These are phyloP conservation scores for Aplysia californica DNA, from an alignment of 1,140 invertebrate species.

Conservation along the genomic window DNA sequence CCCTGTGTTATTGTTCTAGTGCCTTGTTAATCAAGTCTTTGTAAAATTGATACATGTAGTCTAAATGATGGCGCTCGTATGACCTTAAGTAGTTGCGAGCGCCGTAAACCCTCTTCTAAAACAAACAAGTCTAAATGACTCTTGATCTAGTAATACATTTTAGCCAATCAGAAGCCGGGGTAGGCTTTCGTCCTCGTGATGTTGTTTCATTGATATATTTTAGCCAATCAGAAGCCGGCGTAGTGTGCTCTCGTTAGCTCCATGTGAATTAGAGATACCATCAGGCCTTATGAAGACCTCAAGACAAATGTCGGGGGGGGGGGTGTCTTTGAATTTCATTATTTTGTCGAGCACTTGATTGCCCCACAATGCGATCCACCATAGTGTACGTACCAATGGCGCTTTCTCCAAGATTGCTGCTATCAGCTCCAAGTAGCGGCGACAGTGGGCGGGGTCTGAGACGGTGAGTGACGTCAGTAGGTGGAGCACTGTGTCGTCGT, in stretches of 20 bases:
- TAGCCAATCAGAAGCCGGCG: neutral
- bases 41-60: too few species aligned
- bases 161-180: too few species aligned
- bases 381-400: neutral
- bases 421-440: constrained; percentile 29
- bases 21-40: too few species aligned
- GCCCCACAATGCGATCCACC: neutral
- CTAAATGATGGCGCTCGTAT: too few species aligned
- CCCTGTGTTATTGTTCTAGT: too few species aligned
- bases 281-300: neutral
- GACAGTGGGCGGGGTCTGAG: neutral
- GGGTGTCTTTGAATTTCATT: neutral
- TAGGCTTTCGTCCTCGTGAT: too few species aligned
- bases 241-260: too few species aligned
- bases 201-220: too few species aligned
- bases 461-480: constrained; percentile 38
- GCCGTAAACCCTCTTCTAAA: too few species aligned
- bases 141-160: too few species aligned
- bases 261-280: neutral
- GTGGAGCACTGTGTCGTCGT: constrained; percentile 53
- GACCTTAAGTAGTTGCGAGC: too few species aligned
- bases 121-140: too few species aligned
- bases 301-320: neutral
- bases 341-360: neutral
- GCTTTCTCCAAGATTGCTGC: constrained; percentile 39